Evolutionary conservation across 2,888 invertebrate species (phyloP), one percentile per base, ranked within the genome.

Genomic region (Horisme vitalbata): DNA sequence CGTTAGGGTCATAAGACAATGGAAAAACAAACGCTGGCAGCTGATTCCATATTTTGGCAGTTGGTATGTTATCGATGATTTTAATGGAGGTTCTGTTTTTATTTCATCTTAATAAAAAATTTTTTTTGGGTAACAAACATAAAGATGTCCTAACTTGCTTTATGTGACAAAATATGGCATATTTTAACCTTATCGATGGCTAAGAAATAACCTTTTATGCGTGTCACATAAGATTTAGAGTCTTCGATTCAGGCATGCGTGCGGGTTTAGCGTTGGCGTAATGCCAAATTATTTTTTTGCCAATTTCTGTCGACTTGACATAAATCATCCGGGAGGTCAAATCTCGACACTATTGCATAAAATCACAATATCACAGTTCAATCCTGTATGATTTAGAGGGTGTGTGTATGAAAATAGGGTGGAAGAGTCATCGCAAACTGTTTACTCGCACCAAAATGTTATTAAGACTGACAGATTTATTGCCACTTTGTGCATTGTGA

Each of bases 271-370:
- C 56, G 48, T 63, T 79, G 80, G 80, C 73, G 73, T 71, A 69
- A 68, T 30, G 52, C 59, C 59, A 59, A 56, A 55, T 58, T 68
- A 75, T 83, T 82, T 77, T n/a, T 78, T 79, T 79, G 81, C 74
- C 76, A 78, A 79, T 78, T 78, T 79, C 65, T 65, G 67, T 68
- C 55, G 67, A 60, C 1, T 57, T 61, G 55, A 54, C 70, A 79
- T 79, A 77, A 77, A 82, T 79, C 69, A 63, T 48, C 43, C 41
- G 65, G 23, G 68, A 80, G 75, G 75, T 65, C 69, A 63, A 59
- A 59, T 60, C 45, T 39, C 23, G 45, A 60, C 66, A 39, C 56
- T 59, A 60, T 64, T 65, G 61, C 65, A 63, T 63, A 53, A 68
- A 59, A 65, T 69, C 59, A 61, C 63, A 62, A 60, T 63, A 59